Percentiles rank a stretch among this genome's conserved stretches.
These are phyloP conservation scores for Phataginus tetradactyla DNA, from an alignment of 2,797 vertebrate genomes.

Conservation along the genomic window DNA sequence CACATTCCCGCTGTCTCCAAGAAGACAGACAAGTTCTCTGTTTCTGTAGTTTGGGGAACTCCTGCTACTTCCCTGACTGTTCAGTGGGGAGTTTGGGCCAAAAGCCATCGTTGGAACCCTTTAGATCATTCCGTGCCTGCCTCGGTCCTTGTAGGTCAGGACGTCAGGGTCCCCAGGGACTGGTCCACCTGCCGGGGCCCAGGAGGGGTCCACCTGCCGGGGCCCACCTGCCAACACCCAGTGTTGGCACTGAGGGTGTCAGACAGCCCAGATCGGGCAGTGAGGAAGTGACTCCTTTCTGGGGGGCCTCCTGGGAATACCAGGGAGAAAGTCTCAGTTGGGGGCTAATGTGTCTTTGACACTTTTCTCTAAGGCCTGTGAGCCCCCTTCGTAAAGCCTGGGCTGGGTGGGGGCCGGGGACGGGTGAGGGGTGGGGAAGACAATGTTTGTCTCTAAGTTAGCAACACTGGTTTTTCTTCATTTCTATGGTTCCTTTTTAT, in stretches of 20 bases:
- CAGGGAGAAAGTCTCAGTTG: neutral
- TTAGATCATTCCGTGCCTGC: neutral
- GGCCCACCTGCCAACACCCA: neutral
- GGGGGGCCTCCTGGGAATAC: no score
- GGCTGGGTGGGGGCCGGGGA: neutral
- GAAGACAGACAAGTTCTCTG: no score
- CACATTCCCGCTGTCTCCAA: neutral
- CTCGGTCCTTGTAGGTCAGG: neutral
- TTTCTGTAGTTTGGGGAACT: neutral
- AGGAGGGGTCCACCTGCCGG: neutral
- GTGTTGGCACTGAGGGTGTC: neutral
- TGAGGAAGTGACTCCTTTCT: neutral
- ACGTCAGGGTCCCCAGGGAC: neutral
- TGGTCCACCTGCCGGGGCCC: neutral
- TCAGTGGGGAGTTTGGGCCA: neutral
- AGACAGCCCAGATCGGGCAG: neutral
- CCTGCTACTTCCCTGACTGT: neutral
- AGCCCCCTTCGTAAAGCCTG: neutral
- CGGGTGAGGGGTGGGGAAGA: accelerated
- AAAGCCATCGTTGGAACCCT: neutral
- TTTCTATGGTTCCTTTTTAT: neutral
- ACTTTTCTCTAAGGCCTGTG: neutral
- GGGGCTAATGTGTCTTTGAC: neutral
- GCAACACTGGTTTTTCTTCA: neutral
- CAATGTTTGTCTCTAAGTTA: neutral